Base-by-base conservation (phyloP, 2,797 vertebrate species). In the Myiotriccus ornatus region DNA sequence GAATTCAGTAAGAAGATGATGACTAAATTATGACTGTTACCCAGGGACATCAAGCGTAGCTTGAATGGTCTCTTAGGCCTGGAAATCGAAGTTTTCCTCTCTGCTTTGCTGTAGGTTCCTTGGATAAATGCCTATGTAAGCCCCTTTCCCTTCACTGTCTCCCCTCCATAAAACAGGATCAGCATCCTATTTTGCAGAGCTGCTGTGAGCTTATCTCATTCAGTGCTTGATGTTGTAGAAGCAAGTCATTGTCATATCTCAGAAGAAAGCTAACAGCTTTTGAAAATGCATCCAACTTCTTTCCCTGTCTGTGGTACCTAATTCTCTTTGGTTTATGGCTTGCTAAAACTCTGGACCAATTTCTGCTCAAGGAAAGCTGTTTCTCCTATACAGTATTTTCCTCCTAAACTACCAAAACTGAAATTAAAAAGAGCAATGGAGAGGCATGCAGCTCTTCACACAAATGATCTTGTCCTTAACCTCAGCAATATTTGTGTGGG, bases 401-500 rank as follows among this genome's bases (percentile, higher is more conserved):
- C 9, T 83, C 30, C 57, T 77, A 53, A 90, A 57, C 6, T 37
- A 53, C 22, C 25, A 35, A 39, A 93, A 25, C 12, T 25, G 7
- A 49, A 43, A 70, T 20, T n/a, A 87, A 67, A 73, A 68, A 41
- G 52, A 77, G 15, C 7, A 16, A 22, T 0, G 3, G 60, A 55
- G 41, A 30, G 28, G 35, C n/a, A 32, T 1, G 4, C 12, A 80
- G 75, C 20, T 84, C 35, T 89, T 80, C 64, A 28, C 7, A 10
- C 7, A 50, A 44, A n/a, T 4, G 3, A 14, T 46, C 25, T 28
- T 20, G 44, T 63, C 24, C 43, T 43, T 9, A 21, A 4, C 17
- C 28, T 69, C 76, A 46, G 43, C 34, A 24, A 41, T 30, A 15
- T 49, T 53, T 0, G 0, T 46, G 23, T 0, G 0, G 23, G 22